Base-by-base conservation (phyloP, 2,888 invertebrate species). In the Synergus gifuensis region DNA sequence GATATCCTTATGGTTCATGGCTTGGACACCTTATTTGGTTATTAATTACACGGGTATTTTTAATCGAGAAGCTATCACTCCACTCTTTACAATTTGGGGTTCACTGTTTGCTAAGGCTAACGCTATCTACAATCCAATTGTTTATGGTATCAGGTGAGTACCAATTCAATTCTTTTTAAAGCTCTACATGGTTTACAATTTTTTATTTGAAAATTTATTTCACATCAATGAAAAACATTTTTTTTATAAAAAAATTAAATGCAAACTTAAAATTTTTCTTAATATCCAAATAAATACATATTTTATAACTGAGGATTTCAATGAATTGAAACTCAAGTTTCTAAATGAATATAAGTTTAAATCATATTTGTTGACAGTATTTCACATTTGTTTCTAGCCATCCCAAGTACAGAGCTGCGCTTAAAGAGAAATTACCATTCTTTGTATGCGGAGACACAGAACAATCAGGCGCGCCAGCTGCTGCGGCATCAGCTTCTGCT, bases 61-160 rank as follows among this genome's bases (percentile, higher is more conserved):
- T 89, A 95, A 96, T 88, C 94, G 94, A 80, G 93, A 94, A 77
- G 94, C 94, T 62, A 95, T 98, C 85, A 96, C 94, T 86, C 98
- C 98, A 16, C 93, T 97, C 82, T 95, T 95, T 80, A 97, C 97
- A 69, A 97, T 97, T 91, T 97, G 97, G 96, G 96, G 97, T 79
- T 97, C 98, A 36, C 94, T 98, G 83, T 98, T 98, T 91, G 98
- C 98, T 82, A 91, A 93, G 80, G 89, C 94, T 14, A 93, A 93
- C 73, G 93, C 93, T 28, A 92, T 92, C 81, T 93, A 93, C 87
- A 93, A 93, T 88, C 93, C 93, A 2, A 92, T 93, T 85, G 94
- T 95, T 9, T 95, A 95, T 86, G 94, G 94, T 62, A 92, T 94
- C 84, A 94, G 92, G 92, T 91, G 81, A 69, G 78, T 76, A 58